Evolutionary conservation across 2,797 vertebrate species (phyloP), one percentile per base, ranked within the genome.

Genomic region (Danionella dracula): DNA sequence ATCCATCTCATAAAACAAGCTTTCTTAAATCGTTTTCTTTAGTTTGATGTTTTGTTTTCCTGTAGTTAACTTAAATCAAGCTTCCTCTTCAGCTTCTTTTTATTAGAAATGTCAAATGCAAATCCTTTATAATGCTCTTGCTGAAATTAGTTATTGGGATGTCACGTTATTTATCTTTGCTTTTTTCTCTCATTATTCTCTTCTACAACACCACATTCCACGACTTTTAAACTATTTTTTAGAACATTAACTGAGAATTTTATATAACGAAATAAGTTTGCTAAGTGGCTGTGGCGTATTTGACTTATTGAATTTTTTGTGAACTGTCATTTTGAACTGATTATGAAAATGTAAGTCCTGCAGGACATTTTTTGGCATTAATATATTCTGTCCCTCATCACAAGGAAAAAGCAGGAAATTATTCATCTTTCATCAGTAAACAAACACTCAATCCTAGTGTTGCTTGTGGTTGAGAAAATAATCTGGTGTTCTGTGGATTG

Each of bases 1-100:
- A 91, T 90, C 88, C 92, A 85, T 90, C 89, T 84, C n/a, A n/a
- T n/a, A n/a, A n/a, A n/a, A n/a, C n/a, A n/a, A 74, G 81, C 86
- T 89, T 86, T 90, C 80, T 85, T 83, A 40, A 72, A 91, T 84
- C 83, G 80, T 86, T 86, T 91, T 79, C 77, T 81, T 87, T 83
- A 77, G 85, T 77, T 70, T 90, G 90, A 79, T 84, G 73, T 81
- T 73, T 81, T 83, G 78, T 91, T 21, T 90, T 88, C 90, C 85
- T 76, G 88, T 89, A 81, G 79, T 88, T 85, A 88, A n/a, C n/a
- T n/a, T n/a, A n/a, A n/a, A n/a, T n/a, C n/a, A n/a, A n/a, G n/a
- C n/a, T n/a, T n/a, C n/a, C n/a, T n/a, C n/a, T n/a, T n/a, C n/a
- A n/a, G n/a, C n/a, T n/a, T n/a, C n/a, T n/a, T n/a, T n/a, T n/a